Conservation (phyloP, 2,113 vertebrate genomes). For the Spea multiplicata region DNA sequence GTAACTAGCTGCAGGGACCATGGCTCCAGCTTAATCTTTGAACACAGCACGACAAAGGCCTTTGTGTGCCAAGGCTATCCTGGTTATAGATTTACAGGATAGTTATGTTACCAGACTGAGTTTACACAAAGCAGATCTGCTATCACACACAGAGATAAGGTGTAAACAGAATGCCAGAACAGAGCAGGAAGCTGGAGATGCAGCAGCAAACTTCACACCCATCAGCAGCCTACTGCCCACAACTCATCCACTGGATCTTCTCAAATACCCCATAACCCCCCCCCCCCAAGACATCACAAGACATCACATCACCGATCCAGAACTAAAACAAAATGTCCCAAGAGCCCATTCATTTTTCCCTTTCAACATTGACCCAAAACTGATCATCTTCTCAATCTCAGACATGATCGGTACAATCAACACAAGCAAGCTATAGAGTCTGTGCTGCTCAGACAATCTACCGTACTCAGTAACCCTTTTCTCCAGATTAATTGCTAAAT, state of each 20-base stretch:
- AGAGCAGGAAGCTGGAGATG: background rate
- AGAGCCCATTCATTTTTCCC: too few relatives aligned
- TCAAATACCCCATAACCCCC: background rate
- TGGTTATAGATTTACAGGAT: slow-evolving; percentile 48
- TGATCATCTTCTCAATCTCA: too few relatives aligned
- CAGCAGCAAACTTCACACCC: background rate
- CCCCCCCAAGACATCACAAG: too few relatives aligned
- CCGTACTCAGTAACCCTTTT: too few relatives aligned
- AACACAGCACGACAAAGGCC: slow-evolving; percentile 43
- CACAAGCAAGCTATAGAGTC: too few relatives aligned
- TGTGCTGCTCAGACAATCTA: too few relatives aligned
- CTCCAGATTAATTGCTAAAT: too few relatives aligned
- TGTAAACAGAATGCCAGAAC: slow-evolving; percentile 11
- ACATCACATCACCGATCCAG: too few relatives aligned
- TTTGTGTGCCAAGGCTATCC: slow-evolving; percentile 46
- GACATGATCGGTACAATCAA: too few relatives aligned
- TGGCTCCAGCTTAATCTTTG: slow-evolving; percentile 46
- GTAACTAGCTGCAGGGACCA: slow-evolving; percentile 46
- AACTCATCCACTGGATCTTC: background rate
- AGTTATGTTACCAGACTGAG: slow-evolving; percentile 27
- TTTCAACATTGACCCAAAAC: too few relatives aligned
- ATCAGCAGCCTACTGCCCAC: background rate
- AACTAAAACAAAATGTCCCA: too few relatives aligned
- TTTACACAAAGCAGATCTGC: slow-evolving; percentile 39
- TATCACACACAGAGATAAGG: slow-evolving; percentile 29